phyloP scores from a whole-genome alignment of 2,888 invertebrate species.

The Zele albiditarsus region DNA sequence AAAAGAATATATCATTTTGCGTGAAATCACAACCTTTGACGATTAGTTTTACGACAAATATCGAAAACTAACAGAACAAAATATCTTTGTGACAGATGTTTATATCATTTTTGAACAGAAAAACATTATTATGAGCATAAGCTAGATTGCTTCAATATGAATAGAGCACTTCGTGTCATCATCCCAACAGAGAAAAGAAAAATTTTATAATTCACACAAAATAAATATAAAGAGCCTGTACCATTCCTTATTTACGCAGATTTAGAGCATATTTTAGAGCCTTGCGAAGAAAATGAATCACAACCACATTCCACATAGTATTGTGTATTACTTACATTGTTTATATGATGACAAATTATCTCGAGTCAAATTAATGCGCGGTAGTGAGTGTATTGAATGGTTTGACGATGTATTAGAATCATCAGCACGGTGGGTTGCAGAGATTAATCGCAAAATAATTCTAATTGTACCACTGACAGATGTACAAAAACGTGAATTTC shows the following conservation, averaged over 20 bases:
- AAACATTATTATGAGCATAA: background rate
- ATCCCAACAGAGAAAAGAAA: conserved; percentile 36
- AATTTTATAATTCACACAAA: conserved; percentile 45
- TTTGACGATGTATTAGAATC: conserved; percentile 38
- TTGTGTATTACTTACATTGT: conserved; percentile 32
- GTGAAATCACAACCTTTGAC: too few species aligned
- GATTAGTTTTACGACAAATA: too few species aligned
- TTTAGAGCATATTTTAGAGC: conserved; percentile 44
- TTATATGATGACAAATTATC: conserved; percentile 37
- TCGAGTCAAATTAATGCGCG: conserved; percentile 38
- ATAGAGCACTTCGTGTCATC: background rate
- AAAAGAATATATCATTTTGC: too few species aligned
- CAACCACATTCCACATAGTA: conserved; percentile 43
- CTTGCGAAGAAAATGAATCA: conserved; percentile 26
- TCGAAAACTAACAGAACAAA: too few species aligned
- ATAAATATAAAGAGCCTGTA: conserved; percentile 36
- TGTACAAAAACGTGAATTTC: conserved; percentile 24
- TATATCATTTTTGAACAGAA: background rate
- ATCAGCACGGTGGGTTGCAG: conserved; percentile 28
- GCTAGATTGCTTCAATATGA: too few species aligned
- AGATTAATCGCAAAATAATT: conserved; percentile 10
- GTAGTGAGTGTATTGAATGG: conserved; percentile 44
- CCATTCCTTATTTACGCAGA: conserved; percentile 47
- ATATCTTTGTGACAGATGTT: conserved; percentile 11
- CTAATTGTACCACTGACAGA: conserved; percentile 35